phyloP scores from a whole-genome alignment of 2,888 invertebrate genomes.

The Euproctis similis region DNA sequence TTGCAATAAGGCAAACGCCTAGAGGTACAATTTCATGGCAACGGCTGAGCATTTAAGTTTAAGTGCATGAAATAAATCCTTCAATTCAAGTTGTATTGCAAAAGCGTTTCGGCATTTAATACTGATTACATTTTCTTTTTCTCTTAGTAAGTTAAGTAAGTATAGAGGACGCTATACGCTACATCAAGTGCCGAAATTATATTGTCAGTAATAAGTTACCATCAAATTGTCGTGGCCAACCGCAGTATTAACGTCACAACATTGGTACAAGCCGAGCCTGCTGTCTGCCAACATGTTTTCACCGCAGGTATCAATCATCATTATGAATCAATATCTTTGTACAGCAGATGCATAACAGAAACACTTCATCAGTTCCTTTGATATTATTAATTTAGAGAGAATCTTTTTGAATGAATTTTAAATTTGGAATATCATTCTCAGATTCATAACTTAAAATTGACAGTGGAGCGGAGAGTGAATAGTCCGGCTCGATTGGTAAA shows the following conservation, averaged over 20 bases:
- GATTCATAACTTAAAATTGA: constrained; percentile 25
- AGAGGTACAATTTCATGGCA: constrained; percentile 12
- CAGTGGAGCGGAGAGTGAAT: too few species aligned
- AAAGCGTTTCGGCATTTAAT: constrained; percentile 30
- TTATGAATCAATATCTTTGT: constrained; percentile 32
- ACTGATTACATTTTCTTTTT: constrained; percentile 23
- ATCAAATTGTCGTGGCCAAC: constrained; percentile 40
- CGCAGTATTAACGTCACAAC: constrained; percentile 57
- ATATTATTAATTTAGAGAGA: too few species aligned
- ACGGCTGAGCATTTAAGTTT: constrained; percentile 13
- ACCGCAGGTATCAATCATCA: constrained; percentile 49
- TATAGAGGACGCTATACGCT: constrained; percentile 20
- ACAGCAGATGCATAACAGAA: constrained; percentile 66
- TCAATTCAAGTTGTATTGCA: constrained; percentile 22
- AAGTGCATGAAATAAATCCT: constrained; percentile 14
- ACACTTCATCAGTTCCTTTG: constrained; percentile 54
- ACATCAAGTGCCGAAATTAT: constrained; percentile 43
- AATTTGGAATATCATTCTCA: too few species aligned
- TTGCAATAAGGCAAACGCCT: constrained; percentile 5
- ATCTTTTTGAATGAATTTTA: too few species aligned
- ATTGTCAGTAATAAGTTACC: constrained; percentile 51
- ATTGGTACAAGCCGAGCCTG: constrained; percentile 45
- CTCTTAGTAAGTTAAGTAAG: constrained; percentile 28
- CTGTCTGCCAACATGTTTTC: constrained; percentile 50
- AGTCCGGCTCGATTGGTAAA: too few species aligned